These are phyloP conservation scores for Apogon talboti DNA, from an alignment of 2,797 vertebrate genomes.

Conservation along the genomic window DNA sequence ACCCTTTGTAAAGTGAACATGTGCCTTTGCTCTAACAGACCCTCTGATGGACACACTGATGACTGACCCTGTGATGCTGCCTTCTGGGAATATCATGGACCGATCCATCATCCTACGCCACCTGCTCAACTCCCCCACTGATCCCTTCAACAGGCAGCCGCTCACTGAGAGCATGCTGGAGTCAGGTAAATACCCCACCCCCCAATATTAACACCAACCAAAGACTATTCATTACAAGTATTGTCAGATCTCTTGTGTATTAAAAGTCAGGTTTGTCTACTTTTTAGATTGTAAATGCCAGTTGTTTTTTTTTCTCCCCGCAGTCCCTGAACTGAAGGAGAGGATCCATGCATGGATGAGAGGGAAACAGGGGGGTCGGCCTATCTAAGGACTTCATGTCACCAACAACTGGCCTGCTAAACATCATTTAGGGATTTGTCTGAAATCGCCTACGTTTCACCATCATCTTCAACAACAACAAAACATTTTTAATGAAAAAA, in stretches of 20 bases:
- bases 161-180: slow-evolving; percentile 98
- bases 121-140: slow-evolving; percentile 96
- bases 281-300: neutral
- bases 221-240: neutral
- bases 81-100: slow-evolving; percentile 98
- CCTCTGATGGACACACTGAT: slow-evolving; percentile 99
- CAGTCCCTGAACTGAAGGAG: slow-evolving; percentile 97
- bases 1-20: neutral
- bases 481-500: slow-evolving; percentile 58
- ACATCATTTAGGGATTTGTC: slow-evolving; percentile 75
- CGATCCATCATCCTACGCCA: slow-evolving; percentile 96
- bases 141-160: slow-evolving; percentile 97
- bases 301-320: slow-evolving; percentile 8
- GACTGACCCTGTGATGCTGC: slow-evolving; percentile 96
- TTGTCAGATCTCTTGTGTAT: neutral
- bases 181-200: slow-evolving; percentile 87
- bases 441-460: slow-evolving; percentile 73
- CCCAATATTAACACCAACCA: neutral
- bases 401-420: slow-evolving; percentile 44
- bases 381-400: slow-evolving; percentile 66
- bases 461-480: slow-evolving; percentile 53
- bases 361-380: slow-evolving; percentile 89
- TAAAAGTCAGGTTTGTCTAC: too few relatives aligned
- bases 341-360: slow-evolving; percentile 98
- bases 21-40: slow-evolving; percentile 80